These are phyloP conservation scores for Sternotherus odoratus DNA, from an alignment of 2,797 vertebrate species.

Conservation along the genomic window DNA sequence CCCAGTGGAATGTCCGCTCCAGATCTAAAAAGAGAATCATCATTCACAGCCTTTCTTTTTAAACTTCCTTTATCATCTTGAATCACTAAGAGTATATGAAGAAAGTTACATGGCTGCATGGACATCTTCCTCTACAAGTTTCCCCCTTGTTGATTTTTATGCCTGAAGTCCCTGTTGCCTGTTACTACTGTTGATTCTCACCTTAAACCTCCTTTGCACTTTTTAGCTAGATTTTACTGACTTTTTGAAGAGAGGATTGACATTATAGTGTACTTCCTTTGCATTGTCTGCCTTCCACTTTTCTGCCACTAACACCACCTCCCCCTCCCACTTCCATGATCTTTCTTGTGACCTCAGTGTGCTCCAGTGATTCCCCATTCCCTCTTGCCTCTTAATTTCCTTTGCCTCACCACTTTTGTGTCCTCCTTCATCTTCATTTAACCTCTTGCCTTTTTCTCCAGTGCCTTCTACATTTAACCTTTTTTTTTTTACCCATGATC, in stretches of 20 bases:
- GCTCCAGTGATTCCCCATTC: neutral
- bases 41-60: neutral
- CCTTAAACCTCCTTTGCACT: neutral
- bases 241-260: neutral
- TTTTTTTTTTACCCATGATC: neutral
- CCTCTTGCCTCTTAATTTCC: neutral
- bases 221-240: neutral
- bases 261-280: neutral
- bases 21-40: neutral
- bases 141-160: too few species aligned
- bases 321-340: neutral
- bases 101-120: too few species aligned
- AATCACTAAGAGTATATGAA: too few species aligned
- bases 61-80: neutral
- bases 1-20: neutral
- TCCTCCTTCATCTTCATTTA: neutral
- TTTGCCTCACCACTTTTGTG: neutral
- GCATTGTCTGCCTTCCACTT: neutral
- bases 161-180: too few species aligned
- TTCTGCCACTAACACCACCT: slow-evolving; percentile 21
- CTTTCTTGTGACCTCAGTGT: neutral
- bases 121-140: too few species aligned
- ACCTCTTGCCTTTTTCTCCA: neutral
- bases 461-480: neutral
- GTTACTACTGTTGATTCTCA: neutral